Conservation (phyloP, 2,888 invertebrate genomes). For the Hydriomena furcata region DNA sequence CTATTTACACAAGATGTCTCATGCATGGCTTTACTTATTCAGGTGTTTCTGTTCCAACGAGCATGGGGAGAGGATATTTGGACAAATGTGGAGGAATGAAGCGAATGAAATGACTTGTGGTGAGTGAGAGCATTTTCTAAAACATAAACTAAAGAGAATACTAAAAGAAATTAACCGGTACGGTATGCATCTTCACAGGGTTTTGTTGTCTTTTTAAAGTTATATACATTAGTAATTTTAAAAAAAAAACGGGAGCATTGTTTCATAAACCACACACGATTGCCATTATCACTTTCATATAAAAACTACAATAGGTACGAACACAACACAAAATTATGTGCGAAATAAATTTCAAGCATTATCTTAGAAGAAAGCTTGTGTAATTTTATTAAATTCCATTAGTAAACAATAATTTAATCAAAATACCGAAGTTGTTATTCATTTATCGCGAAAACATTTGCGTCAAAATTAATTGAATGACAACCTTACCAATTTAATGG, state of each 20-base stretch:
- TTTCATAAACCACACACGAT: constrained; percentile 10
- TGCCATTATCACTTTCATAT: background rate
- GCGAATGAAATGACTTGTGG: constrained; percentile 86
- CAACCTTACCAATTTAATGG: constrained; percentile 1
- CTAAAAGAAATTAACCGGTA: constrained; percentile 10
- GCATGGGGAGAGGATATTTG: constrained; percentile 85
- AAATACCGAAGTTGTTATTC: constrained; percentile 10
- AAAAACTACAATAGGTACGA: constrained; percentile 9
- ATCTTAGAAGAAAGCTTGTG: constrained; percentile 2
- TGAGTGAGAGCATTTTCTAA: constrained; percentile 56
- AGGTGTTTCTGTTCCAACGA: constrained; percentile 87
- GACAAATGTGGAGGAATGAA: constrained; percentile 84
- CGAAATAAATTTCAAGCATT: constrained; percentile 12
- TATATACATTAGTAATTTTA: background rate
- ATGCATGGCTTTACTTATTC: constrained; percentile 37
- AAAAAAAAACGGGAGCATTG: constrained; percentile 3
- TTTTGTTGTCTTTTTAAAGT: constrained; percentile 4
- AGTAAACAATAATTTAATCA: constrained; percentile 22
- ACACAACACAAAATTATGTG: background rate
- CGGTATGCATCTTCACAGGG: constrained; percentile 17
- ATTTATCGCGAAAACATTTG: constrained; percentile 26
- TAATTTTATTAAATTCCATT: constrained; percentile 13
- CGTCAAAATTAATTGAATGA: constrained; percentile 11
- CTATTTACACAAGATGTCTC: constrained; percentile 25
- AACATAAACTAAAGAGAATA: background rate